These are phyloP conservation scores for Spodoptera picta DNA, from an alignment of 2,888 invertebrate species.

Conservation along the genomic window DNA sequence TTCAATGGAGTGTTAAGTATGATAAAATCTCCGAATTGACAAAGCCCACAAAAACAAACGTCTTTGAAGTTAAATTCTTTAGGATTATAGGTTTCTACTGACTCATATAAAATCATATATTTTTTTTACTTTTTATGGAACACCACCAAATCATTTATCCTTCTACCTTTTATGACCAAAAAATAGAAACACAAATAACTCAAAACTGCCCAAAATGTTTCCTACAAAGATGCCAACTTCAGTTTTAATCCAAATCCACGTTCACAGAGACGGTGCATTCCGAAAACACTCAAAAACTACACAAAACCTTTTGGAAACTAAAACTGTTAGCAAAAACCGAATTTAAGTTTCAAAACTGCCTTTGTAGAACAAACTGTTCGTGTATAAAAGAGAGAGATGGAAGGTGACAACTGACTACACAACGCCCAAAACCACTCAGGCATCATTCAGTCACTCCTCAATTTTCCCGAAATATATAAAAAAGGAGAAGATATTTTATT, in stretches of 20 bases:
- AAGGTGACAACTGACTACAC: slow-evolving; percentile 26
- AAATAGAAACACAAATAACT: too few species aligned
- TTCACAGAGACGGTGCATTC: slow-evolving; percentile 1
- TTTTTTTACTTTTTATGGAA: too few species aligned
- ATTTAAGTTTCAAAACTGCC: slow-evolving; percentile 11
- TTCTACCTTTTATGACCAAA: too few species aligned
- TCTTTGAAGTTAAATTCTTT: too few species aligned
- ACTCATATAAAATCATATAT: too few species aligned
- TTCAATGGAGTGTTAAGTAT: too few species aligned
- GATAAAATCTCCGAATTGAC: too few species aligned
- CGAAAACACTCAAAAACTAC: background rate
- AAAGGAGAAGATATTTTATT: slow-evolving; percentile 46
- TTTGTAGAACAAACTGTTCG: slow-evolving; percentile 19
- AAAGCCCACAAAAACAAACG: too few species aligned
- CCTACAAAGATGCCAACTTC: too few species aligned
- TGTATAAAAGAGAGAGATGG: slow-evolving; percentile 19
- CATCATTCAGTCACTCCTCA: slow-evolving; percentile 24
- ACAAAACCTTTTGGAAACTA: slow-evolving; percentile 14
- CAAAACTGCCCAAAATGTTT: too few species aligned
- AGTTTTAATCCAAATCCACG: background rate
- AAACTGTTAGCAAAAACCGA: slow-evolving; percentile 14
- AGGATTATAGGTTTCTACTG: too few species aligned
- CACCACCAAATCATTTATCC: too few species aligned
- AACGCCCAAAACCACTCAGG: slow-evolving; percentile 26
- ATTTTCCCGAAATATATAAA: slow-evolving; percentile 47